phyloP scores from a whole-genome alignment of 2,113 vertebrate species.

The Meleagris gallopavo region DNA sequence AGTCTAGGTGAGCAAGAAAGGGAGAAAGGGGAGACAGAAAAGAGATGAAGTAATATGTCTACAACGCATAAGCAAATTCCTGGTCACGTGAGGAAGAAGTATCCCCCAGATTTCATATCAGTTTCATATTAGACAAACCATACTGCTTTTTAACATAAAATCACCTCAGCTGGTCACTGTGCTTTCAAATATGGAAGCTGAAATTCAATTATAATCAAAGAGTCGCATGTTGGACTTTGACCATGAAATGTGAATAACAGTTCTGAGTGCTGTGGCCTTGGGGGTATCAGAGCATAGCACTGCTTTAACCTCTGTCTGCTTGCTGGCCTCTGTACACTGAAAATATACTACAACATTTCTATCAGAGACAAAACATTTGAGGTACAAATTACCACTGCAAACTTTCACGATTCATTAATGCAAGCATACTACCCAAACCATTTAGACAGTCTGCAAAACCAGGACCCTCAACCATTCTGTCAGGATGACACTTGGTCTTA shows the following conservation, averaged over 20 bases:
- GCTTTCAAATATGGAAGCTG: not conserved
- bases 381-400: not conserved
- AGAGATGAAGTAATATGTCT: not conserved
- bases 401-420: not conserved
- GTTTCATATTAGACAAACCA: not conserved
- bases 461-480: not conserved
- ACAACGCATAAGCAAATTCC: not conserved
- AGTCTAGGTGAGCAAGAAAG: not conserved
- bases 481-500: not conserved
- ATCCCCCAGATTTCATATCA: not conserved
- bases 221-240: not conserved
- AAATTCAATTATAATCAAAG: not conserved
- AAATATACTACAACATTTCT: not conserved
- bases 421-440: not conserved
- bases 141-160: not conserved
- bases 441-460: not conserved
- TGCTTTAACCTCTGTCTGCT: not conserved
- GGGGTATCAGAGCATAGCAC: not conserved
- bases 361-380: not conserved
- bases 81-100: not conserved
- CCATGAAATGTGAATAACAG: rapidly evolving
- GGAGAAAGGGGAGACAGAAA: not conserved
- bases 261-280: not conserved
- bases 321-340: not conserved
- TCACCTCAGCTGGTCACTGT: not conserved